phyloP scores from a whole-genome alignment of 2,797 vertebrate genomes.

The Numenius phaeopus region DNA sequence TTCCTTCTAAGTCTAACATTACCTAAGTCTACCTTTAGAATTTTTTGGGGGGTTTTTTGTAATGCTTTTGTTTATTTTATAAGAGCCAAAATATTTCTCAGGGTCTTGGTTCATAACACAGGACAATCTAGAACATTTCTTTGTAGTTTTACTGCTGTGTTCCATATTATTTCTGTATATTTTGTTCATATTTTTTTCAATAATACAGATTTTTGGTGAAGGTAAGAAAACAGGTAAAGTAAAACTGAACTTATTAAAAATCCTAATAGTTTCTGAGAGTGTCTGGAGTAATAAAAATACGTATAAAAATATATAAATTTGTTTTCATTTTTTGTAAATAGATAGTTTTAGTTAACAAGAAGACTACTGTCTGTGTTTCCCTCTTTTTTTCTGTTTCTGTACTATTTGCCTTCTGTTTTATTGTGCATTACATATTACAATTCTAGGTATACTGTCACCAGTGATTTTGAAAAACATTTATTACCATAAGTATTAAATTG shows the following conservation, averaged over 20 bases:
- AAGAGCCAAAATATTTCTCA: neutral
- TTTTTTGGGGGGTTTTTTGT: neutral
- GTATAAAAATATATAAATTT: neutral
- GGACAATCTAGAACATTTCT: neutral
- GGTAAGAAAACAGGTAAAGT: neutral
- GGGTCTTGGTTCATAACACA: neutral
- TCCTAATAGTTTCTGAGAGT: neutral
- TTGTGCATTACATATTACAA: neutral
- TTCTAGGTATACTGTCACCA: neutral
- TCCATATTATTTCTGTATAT: neutral
- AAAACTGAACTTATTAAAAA: neutral
- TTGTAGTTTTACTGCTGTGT: neutral
- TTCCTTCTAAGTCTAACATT: neutral
- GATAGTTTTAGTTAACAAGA: neutral
- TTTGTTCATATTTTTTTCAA: neutral
- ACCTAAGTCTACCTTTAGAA: neutral
- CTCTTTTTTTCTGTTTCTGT: neutral
- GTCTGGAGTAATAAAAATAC: neutral
- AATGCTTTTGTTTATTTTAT: neutral
- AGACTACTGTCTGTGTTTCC: neutral
- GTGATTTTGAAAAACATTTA: neutral
- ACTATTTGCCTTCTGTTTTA: neutral
- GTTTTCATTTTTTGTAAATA: neutral
- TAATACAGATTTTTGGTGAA: neutral
- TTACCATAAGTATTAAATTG: neutral